Base-by-base conservation (phyloP, 2,113 vertebrate species). In the Nerophis lumbriciformis region DNA sequence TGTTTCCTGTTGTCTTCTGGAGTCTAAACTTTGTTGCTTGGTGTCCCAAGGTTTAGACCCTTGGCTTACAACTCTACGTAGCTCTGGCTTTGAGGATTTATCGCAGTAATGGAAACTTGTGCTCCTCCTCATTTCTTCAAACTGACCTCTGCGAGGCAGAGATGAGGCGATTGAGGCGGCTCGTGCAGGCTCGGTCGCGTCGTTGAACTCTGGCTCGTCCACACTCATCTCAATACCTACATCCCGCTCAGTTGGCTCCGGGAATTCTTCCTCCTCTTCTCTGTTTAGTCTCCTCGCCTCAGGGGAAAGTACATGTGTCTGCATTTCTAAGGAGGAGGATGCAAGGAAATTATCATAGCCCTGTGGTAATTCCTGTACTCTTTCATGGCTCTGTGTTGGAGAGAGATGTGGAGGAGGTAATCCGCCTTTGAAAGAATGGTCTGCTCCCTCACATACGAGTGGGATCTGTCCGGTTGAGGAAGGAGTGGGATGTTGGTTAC, bases 141-240 rank as follows among this genome's bases (percentile, higher is more conserved):
- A 63, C 4, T 9, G 21, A 2, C 48, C 53, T 71, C 42, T 53
- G 19, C 10, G 60, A 50, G 61, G 44, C 62, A 81, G 57, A 0
- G 69, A 35, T 16, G 81, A 80, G 50, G 81, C 79, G 15, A 81
- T 83, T 39, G 44, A 77, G 68, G 66, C 82, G 13, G 80, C 79
- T 53, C 59, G 70, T 8, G 59, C 35, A 48, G 76, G 58, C 13
- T 1, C 21, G 38, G 7, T 35, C 4, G 14, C 44, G 37, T 59
- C 62, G 15, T 71, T 73, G 53, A 70, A 61, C 66, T 85, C 81
- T 7, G 90, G 90, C 59, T 85, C 90, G 61, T 92, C 91, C 50
- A 91, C 91, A 62, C 84, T 90, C 90, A 92, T 91, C 80, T 92
- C 90, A 2, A 86, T 71, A 54, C 70, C 82, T 53, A 47, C 12